Percentiles rank a stretch among this genome's conserved stretches.
These are phyloP conservation scores for Drosophila auraria DNA, from an alignment of 1,140 invertebrate species.

Conservation along the genomic window DNA sequence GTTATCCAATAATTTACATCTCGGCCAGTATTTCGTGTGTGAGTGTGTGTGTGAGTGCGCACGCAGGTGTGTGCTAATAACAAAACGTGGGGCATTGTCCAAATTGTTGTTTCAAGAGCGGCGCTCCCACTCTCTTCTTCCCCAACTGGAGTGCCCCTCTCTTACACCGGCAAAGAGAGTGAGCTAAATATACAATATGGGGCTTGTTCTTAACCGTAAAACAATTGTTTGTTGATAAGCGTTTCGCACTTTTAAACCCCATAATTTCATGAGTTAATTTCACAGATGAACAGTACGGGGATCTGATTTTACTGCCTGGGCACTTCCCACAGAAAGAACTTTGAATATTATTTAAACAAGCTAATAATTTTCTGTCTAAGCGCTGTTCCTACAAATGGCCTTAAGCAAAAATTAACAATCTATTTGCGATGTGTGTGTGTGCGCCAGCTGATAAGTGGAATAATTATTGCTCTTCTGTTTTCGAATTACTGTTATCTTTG, in stretches of 20 bases:
- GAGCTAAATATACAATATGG: conserved; percentile 9
- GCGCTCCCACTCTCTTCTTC: not conserved
- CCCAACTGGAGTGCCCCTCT: not conserved
- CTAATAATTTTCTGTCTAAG: conserved; percentile 15
- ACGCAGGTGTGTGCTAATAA: conserved; percentile 61
- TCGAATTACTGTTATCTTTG: conserved; percentile 29
- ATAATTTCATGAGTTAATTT: conserved; percentile 42
- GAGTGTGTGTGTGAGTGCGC: conserved; percentile 40
- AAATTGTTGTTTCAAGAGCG: conserved; percentile 20
- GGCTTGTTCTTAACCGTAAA: conserved; percentile 22
- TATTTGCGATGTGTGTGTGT: not conserved
- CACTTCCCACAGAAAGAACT: not conserved
- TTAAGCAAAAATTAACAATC: conserved; percentile 29
- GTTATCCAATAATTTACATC: conserved; percentile 35
- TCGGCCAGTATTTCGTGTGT: conserved; percentile 23
- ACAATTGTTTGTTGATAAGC: conserved; percentile 44
- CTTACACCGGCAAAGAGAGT: conserved; percentile 37
- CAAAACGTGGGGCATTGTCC: conserved; percentile 39
- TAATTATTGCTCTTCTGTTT: conserved; percentile 37
- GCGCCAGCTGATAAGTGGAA: conserved; percentile 38
- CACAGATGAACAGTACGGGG: conserved; percentile 8
- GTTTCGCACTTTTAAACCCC: conserved; percentile 24
- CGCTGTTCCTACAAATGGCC: conserved; percentile 6
- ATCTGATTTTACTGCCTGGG: conserved; percentile 5
- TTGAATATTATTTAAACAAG: not conserved